Evolutionary conservation across 1,140 invertebrate genomes (phyloP).

Genomic region (Odontomachus brunneus): DNA sequence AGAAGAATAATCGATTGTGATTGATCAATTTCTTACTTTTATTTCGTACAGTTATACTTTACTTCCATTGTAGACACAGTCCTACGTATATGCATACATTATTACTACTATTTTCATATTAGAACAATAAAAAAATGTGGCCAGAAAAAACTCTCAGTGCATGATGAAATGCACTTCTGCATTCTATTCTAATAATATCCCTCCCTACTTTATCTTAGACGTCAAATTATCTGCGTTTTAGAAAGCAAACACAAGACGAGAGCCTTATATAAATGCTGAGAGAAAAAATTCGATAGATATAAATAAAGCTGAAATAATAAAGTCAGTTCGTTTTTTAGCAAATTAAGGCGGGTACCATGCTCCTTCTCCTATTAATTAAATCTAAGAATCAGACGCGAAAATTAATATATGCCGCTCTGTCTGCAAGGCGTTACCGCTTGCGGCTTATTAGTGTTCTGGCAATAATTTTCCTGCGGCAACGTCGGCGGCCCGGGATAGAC

Average conservation of each 20-base stretch:
- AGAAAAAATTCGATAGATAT: not conserved
- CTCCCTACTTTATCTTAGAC: not conserved
- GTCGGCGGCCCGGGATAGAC: conserved; percentile 46
- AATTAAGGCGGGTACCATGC: not conserved
- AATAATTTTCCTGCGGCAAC: conserved; percentile 50
- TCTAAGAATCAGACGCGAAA: not conserved
- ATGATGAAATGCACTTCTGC: not conserved
- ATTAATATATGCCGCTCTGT: conserved; percentile 20
- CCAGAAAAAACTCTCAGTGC: too few species aligned
- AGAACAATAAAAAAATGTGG: too few species aligned
- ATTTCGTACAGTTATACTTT: too few species aligned
- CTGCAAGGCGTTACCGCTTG: conserved; percentile 22
- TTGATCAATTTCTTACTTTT: too few species aligned
- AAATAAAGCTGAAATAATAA: not conserved
- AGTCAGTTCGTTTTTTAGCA: not conserved
- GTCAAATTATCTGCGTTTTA: not conserved
- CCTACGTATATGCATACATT: too few species aligned
- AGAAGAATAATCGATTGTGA: too few species aligned
- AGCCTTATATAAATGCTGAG: too few species aligned
- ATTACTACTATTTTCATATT: too few species aligned
- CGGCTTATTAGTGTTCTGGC: conserved; percentile 56
- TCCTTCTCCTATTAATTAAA: conserved; percentile 22
- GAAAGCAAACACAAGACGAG: not conserved
- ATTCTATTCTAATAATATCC: not conserved
- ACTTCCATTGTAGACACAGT: too few species aligned